Evolutionary conservation across 2,113 vertebrate species (phyloP), one percentile per base, ranked within the genome.

Genomic region (Podarcis raffonei): DNA sequence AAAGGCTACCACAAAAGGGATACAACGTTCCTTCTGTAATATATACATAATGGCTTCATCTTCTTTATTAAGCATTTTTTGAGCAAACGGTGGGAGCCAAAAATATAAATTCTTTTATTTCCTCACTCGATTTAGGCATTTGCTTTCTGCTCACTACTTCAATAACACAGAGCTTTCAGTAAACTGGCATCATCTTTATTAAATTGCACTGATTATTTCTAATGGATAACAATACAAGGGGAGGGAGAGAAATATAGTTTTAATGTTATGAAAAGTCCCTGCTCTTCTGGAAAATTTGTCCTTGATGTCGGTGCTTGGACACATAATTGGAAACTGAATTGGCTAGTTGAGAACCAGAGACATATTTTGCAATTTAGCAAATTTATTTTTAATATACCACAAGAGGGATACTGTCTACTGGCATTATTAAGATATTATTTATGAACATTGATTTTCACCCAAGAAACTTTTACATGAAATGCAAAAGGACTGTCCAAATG

Each of bases 321-420:
- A 8, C 85, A 81, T 82, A 1, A 69, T 1, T 91, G 69, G 79
- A 32, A 85, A 6, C 30, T 89, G 90, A 83, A 83, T 83, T 88
- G 74, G 86, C 77, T 85, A 87, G 1, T 37, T 89, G 66, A 42
- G 12, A 92, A 89, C 82, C 57, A 90, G 23, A 2, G 32, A 92
- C 27, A 79, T 2, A 62, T 4, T 76, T 84, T 88, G 9, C 7
- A 85, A 6, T 91, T 91, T 87, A 88, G 91, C 12, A 79, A 2
- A 69, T 88, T 53, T 87, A 22, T 32, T 59, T 92, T 90, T 88
- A 85, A 69, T 85, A 83, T 79, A 35, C 7, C 53, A 39, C 3
- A 32, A 20, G 39, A 65, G 62, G 39, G 88, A 84, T 72, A 0
- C 0, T 5, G 86, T 13, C 22, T 85, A 71, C 27, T 89, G 74